Base-by-base conservation (phyloP, 2,888 invertebrate genomes). In the Notodonta dromedarius region DNA sequence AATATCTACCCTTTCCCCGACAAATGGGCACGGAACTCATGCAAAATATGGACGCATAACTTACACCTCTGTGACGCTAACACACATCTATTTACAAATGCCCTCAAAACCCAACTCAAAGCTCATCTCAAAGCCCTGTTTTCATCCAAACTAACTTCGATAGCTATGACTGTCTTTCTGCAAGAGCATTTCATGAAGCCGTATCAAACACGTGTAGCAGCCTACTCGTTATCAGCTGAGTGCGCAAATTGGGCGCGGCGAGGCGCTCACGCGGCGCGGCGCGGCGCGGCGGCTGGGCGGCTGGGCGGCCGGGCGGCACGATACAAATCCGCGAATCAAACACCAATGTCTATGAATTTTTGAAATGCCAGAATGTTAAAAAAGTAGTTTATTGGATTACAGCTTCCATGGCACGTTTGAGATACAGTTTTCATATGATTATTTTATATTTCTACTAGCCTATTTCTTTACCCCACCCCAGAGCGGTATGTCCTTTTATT, bases 241-340 rank as follows among this genome's bases (percentile, higher is more conserved):
- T 61, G 71, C 60, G 60, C 74, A 72, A 76, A 78, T 76, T 78
- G 78, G 75, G 67, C 61, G 59, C 74, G 60, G 58, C 60, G 69
- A 62, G 57, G 73, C 71, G 66, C 57, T 55, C 56, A 52, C 59
- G 24, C 24, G 24, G 51, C 59, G 59, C 66, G 71, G 66, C 59
- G 24, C 24, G 24, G 51, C 59, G 59, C 66, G 71, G 66, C 58
- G 50, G 61, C 61, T 66, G 73, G 62, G 55, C 60, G 48, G 65
- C 60, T 61, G 14, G 48, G 14, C 46, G 61, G 67, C 59, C 57
- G 50, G 54, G 42, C 60, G 46, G 14, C 32, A 62, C 61, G 65
- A 65, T 61, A 65, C 70, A 73, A 75, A 74, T 75, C 73, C 67
- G 62, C 53, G 56, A 62, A 66, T 73, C 70, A 73, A 58, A 58